Evolutionary conservation across 2,888 invertebrate species (phyloP), one percentile per base, ranked within the genome.

Genomic region (Disparrhopalites patrizii): DNA sequence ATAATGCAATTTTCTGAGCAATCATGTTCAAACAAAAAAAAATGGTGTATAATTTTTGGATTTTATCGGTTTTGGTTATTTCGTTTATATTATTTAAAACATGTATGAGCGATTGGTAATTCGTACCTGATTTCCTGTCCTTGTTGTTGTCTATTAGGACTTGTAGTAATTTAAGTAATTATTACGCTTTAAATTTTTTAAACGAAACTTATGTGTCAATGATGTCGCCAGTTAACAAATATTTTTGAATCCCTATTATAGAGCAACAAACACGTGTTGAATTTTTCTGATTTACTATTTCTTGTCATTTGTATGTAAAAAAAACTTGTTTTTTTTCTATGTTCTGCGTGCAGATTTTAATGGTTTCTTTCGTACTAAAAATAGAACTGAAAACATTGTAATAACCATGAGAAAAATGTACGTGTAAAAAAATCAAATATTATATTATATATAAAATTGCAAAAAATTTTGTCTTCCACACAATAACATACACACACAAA

Each of bases 401-500:
- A 40, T 40, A 40, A 3, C 40, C 10, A 4, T 18, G 15, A 40
- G 20, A 40, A 18, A 20, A 40, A n/a, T 40, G n/a, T 23, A 13
- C 47, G 18, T 36, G 8, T 23, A 18, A 50, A 50, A 50, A 50
- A 20, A 18, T 20, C 18, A 50, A n/a, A n/a, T 23, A 54, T 31
- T n/a, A 30, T 58, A 54, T 54, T 30, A 20, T 54, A 54, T 30
- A 20, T 15, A 58, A 54, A 54, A 54, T 30, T 28, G 27, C 27
- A 54, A 54, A 54, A 27, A 54, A 54, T 31, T 40, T 54, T 54
- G 54, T 54, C 54, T 54, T 54, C 54, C 54, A 54, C 54, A 54
- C 54, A 54, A 54, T 31, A 54, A 54, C 30, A 54, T 54, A 54
- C 33, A 54, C 40, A 40, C 54, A 54, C 54, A 54, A 54, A 54